Evolutionary conservation across 1,140 invertebrate genomes (phyloP), one percentile per base, ranked within the genome.

Genomic region (Drosophila equinoxialis): DNA sequence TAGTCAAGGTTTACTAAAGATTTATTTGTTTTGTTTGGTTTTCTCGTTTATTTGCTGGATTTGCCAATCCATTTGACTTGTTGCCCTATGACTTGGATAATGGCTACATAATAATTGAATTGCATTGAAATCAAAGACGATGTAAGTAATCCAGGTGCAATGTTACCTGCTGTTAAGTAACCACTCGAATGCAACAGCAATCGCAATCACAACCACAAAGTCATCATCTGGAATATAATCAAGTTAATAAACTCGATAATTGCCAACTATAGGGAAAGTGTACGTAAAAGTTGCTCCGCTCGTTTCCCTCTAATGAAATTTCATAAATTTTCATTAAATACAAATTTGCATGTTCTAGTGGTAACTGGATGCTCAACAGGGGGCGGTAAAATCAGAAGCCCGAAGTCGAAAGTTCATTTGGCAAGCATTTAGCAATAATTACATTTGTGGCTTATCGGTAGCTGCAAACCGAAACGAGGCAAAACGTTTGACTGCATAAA

Each of bases 51-150:
- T 62, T 42, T 62, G 60, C 8, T 23, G 54, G 66, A 70, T 62
- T 71, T 77, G 13, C 67, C 68, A 51, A 14, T 80, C 55, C 33
- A 65, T 37, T 77, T 65, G 62, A 81, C 73, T 81, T 81, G 78
- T 68, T 77, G 78, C 68, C 48, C 37, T 39, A 39, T 70, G 41
- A 39, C 26, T 37, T 35, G 65, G 66, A 48, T 33, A 64, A 67
- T 39, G 37, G 51, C 60, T 64, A 59, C 51, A 41, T 60, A 65
- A 68, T 35, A 64, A 42, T 67, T 51, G 39, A 74, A 74, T 69
- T 68, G 67, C 57, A 68, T 63, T 58, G 63, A 63, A 64, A 48
- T 35, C 37, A 42, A 59, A 59, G 35, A 42, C 11, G 11, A 13
- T 20, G 45, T 20, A 8, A 51, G 45, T 23, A 8, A 51, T 2